phyloP scores from a whole-genome alignment of 2,888 invertebrate species.

The Cheilosia scutellata region DNA sequence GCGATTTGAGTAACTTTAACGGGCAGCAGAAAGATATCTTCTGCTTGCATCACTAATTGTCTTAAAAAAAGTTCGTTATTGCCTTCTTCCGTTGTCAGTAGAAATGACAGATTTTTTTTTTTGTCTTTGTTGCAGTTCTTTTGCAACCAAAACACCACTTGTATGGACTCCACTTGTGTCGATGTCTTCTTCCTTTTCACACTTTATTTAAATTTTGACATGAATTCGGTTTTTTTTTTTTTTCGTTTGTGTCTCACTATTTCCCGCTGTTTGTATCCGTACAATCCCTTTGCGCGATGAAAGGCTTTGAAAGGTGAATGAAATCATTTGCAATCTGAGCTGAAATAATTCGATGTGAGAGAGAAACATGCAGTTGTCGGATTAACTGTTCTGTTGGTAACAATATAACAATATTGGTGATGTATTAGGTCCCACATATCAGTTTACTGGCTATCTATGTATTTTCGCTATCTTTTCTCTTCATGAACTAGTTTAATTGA shows the following conservation, averaged over 20 bases:
- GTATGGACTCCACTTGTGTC: conserved; percentile 57
- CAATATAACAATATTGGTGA: no score
- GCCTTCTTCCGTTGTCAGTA: conserved; percentile 10
- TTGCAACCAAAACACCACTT: conserved; percentile 57
- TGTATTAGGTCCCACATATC: neutral
- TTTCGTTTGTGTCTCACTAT: conserved; percentile 11
- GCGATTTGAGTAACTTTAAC: conserved; percentile 30
- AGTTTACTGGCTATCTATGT: neutral
- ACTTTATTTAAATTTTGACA: conserved; percentile 75
- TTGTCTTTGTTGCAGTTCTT: conserved; percentile 44
- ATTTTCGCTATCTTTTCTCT: no score
- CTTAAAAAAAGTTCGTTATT: conserved; percentile 53
- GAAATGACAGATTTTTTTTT: conserved; percentile 33
- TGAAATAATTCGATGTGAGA: conserved; percentile 54
- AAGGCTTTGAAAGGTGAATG: conserved; percentile 55
- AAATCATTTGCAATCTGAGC: conserved; percentile 46
- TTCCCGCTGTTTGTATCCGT: conserved; percentile 32
- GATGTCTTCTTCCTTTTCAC: conserved; percentile 70
- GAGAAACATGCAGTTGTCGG: conserved; percentile 29
- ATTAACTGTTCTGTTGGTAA: conserved; percentile 11
- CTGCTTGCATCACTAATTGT: conserved; percentile 47
- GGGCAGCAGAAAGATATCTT: conserved; percentile 8
- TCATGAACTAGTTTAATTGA: no score
- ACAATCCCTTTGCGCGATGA: conserved; percentile 50
- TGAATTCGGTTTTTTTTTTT: conserved; percentile 54